These are phyloP conservation scores for Oostethus manadensis DNA, from an alignment of 2,113 vertebrate genomes.

Conservation along the genomic window DNA sequence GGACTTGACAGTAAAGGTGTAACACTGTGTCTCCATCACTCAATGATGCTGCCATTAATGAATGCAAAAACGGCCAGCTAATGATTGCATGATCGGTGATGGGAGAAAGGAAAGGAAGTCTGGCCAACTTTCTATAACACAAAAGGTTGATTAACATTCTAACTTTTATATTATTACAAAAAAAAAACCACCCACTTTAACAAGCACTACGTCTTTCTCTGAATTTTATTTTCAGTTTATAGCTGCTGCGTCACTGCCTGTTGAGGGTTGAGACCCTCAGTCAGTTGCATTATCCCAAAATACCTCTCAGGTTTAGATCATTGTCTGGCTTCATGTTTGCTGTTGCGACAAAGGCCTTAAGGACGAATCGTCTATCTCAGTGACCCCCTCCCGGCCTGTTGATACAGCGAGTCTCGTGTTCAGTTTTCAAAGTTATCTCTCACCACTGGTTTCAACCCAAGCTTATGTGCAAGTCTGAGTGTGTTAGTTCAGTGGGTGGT, in stretches of 20 bases:
- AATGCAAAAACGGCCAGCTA: too few species aligned
- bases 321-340: constrained; percentile 29
- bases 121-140: too few species aligned
- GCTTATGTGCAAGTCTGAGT: constrained; percentile 17
- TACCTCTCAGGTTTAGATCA: constrained; percentile 27
- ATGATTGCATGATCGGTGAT: too few species aligned
- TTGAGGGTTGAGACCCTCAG: constrained; percentile 1
- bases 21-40: too few species aligned
- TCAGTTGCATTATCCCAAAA: constrained; percentile 32
- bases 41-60: too few species aligned
- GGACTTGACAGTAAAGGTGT: too few species aligned
- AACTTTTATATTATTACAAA: too few species aligned
- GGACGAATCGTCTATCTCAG: constrained; percentile 16
- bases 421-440: constrained; percentile 29
- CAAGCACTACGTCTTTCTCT: not conserved
- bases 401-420: constrained; percentile 28
- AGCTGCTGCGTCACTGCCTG: not conserved
- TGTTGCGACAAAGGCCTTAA: constrained; percentile 26
- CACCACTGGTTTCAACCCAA: constrained; percentile 33
- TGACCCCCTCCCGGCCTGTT: constrained; percentile 19
- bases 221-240: not conserved
- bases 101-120: too few species aligned
- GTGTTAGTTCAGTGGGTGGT: constrained; percentile 29
- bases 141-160: too few species aligned
- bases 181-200: too few species aligned